phyloP scores from a whole-genome alignment of 2,888 invertebrate genomes.

The Bellardia bayeri region DNA sequence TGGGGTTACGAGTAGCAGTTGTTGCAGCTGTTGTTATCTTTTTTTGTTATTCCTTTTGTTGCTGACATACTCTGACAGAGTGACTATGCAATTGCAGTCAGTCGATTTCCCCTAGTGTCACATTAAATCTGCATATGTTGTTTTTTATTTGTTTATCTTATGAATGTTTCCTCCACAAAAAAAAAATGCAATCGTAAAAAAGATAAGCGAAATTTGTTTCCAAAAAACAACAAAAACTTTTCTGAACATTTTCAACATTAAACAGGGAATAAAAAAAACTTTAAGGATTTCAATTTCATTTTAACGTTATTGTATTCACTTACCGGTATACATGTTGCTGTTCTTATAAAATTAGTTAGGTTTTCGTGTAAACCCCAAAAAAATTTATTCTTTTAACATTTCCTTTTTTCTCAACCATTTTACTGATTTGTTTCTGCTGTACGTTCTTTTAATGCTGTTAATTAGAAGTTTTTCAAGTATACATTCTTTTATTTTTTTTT shows the following conservation, averaged over 20 bases:
- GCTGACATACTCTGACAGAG: neutral
- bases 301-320: conserved; percentile 1
- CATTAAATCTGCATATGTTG: conserved; percentile 64
- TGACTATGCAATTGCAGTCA: conserved; percentile 43
- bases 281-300: conserved; percentile 17
- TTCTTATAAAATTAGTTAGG: neutral
- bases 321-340: neutral
- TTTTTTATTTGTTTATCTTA: conserved; percentile 19
- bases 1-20: neutral
- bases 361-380: neutral
- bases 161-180: neutral
- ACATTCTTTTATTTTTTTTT: conserved; percentile 26
- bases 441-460: conserved; percentile 34
- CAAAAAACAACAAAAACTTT: neutral
- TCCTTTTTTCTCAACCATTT: neutral
- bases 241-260: neutral
- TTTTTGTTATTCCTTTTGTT: conserved; percentile 21
- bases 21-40: neutral
- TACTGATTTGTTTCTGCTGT: neutral
- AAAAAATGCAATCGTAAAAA: neutral
- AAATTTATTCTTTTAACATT: neutral
- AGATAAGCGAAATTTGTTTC: conserved; percentile 1
- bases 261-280: neutral
- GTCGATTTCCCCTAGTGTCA: conserved; percentile 60
- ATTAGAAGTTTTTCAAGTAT: conserved; percentile 60